These are phyloP conservation scores for Halyomorpha halys DNA, from an alignment of 1,140 invertebrate genomes.

Conservation along the genomic window DNA sequence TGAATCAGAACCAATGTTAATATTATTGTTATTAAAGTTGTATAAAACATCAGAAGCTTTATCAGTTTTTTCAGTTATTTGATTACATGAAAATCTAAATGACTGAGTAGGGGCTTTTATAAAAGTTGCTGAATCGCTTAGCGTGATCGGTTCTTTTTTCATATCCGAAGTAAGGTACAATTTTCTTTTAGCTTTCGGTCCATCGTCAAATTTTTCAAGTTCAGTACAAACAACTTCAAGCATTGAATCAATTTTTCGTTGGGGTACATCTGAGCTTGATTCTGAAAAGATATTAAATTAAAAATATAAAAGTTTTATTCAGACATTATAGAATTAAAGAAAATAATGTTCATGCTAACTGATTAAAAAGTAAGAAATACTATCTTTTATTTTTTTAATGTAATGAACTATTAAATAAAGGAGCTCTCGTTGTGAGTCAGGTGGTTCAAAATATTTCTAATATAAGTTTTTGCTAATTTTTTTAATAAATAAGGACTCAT, in stretches of 20 bases:
- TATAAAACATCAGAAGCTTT: neutral
- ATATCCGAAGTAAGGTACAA: neutral
- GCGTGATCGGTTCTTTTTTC: neutral
- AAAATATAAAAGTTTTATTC: too few species aligned
- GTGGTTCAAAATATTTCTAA: too few species aligned
- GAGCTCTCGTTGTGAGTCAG: too few species aligned
- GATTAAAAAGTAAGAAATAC: too few species aligned
- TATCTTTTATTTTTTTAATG: too few species aligned
- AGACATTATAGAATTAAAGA: too few species aligned
- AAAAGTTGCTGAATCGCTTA: neutral
- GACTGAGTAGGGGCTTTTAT: conserved; percentile 14
- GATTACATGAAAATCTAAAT: conserved; percentile 5
- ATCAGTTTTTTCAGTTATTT: conserved; percentile 1
- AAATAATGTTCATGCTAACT: too few species aligned
- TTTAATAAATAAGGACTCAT: too few species aligned
- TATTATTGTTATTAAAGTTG: too few species aligned
- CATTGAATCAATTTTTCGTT: conserved; percentile 6
- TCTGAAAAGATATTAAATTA: neutral
- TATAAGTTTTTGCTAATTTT: too few species aligned
- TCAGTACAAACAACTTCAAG: conserved; percentile 18
- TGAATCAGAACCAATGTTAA: too few species aligned
- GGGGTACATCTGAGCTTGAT: neutral
- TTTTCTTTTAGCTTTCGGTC: conserved; percentile 1
- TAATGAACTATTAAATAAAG: too few species aligned
- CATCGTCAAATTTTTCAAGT: conserved; percentile 10